Conservation (phyloP, 2,888 invertebrate species). For the Cryptocephalus primarius region DNA sequence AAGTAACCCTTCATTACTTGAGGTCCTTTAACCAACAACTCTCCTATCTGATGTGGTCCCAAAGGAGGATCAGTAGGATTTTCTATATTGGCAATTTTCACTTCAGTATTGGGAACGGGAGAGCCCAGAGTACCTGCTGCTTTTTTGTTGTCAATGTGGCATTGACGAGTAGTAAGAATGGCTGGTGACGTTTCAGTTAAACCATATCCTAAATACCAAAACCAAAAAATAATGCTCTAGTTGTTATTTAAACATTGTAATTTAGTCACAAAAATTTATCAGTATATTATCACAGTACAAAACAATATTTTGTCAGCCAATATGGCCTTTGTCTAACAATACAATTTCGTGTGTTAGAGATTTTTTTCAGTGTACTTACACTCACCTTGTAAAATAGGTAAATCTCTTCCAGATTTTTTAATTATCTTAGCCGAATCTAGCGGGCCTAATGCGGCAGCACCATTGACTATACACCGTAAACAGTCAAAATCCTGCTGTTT, state of each 20-base stretch:
- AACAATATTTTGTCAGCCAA: too few species aligned
- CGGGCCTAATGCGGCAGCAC: constrained; percentile 57
- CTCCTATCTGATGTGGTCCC: constrained; percentile 42
- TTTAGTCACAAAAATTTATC: too few species aligned
- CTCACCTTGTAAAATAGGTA: constrained; percentile 21
- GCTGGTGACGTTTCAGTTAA: constrained; percentile 62
- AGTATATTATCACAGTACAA: too few species aligned
- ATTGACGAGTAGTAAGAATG: neutral
- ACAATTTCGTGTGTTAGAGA: too few species aligned
- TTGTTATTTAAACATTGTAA: too few species aligned
- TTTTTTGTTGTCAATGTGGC: constrained; percentile 18
- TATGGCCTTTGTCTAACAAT: too few species aligned
- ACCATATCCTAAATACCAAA: constrained; percentile 46
- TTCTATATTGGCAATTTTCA: constrained; percentile 48
- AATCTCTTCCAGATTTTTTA: constrained; percentile 30
- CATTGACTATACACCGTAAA: constrained; percentile 45
- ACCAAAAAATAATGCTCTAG: too few species aligned
- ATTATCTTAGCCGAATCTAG: constrained; percentile 44
- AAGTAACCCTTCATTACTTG: constrained; percentile 77
- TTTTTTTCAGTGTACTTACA: too few species aligned
- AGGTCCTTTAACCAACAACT: constrained; percentile 64
- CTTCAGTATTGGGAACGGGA: constrained; percentile 49
- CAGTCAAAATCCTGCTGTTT: constrained; percentile 43
- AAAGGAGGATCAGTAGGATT: constrained; percentile 10
- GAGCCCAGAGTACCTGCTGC: constrained; percentile 40